phyloP scores from a whole-genome alignment of 2,797 vertebrate genomes.

The Agapornis canus region DNA sequence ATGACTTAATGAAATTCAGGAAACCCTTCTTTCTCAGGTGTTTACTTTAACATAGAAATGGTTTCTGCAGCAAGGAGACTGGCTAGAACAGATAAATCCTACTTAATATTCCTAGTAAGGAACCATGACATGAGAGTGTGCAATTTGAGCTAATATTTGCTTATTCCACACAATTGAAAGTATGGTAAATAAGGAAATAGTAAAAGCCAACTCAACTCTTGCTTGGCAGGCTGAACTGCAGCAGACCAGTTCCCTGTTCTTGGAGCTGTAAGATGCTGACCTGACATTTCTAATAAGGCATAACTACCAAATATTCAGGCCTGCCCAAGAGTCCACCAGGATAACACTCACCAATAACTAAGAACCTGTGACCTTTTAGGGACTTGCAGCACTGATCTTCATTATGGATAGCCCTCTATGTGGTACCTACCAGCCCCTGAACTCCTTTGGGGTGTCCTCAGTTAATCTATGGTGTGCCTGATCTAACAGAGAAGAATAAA shows the following conservation, averaged over 20 bases:
- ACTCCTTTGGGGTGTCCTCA: neutral
- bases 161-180: neutral
- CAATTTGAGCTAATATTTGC: neutral
- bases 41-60: neutral
- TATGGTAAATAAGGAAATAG: neutral
- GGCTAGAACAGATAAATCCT: neutral
- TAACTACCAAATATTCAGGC: neutral
- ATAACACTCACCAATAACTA: neutral
- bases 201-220: neutral
- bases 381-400: neutral
- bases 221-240: neutral
- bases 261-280: neutral
- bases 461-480: neutral
- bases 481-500: neutral
- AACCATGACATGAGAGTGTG: neutral
- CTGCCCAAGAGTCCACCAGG: neutral
- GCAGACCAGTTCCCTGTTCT: neutral
- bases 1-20: neutral
- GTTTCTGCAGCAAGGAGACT: neutral
- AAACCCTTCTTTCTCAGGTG: neutral
- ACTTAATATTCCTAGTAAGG: neutral
- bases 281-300: neutral
- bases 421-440: too few relatives aligned
- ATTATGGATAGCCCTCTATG: rapidly evolving
- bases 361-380: neutral